Percentiles rank a stretch among this genome's conserved stretches.
Evolutionary conservation across 2,797 vertebrate species (phyloP).

Genomic region (Dromococcyx pavoninus): DNA sequence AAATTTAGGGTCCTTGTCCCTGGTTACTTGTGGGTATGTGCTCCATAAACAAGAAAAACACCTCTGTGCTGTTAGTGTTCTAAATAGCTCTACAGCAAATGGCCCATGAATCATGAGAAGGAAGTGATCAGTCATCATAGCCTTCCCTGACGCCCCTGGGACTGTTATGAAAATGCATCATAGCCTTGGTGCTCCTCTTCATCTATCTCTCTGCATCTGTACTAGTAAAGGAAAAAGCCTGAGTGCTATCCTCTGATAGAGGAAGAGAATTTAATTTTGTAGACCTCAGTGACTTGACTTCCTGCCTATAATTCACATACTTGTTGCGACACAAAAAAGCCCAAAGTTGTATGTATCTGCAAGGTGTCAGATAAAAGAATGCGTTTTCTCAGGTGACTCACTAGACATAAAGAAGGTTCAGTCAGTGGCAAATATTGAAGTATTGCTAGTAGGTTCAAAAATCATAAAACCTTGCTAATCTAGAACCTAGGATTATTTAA

Average conservation of each 20-base stretch:
- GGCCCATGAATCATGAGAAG: conserved; percentile 3
- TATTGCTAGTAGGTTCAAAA: neutral
- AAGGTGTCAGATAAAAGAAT: neutral
- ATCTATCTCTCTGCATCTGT: neutral
- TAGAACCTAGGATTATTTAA: neutral
- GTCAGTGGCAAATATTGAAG: neutral
- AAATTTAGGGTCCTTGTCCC: neutral
- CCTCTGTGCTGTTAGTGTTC: neutral
- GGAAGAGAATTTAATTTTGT: neutral
- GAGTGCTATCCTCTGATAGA: neutral
- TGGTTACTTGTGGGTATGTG: neutral
- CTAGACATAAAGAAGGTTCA: neutral
- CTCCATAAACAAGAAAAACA: neutral
- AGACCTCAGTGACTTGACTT: neutral
- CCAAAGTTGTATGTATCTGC: neutral
- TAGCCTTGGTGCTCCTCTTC: neutral
- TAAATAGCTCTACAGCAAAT: neutral
- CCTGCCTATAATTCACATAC: neutral
- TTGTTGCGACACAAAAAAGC: neutral
- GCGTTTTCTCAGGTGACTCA: neutral
- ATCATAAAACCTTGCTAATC: neutral
- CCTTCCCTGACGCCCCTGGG: neutral
- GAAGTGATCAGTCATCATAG: neutral
- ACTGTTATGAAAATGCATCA: neutral
- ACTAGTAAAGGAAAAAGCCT: neutral